Evolutionary conservation across 2,113 vertebrate species (phyloP).

Genomic region (Cephalopholis sonnerati): DNA sequence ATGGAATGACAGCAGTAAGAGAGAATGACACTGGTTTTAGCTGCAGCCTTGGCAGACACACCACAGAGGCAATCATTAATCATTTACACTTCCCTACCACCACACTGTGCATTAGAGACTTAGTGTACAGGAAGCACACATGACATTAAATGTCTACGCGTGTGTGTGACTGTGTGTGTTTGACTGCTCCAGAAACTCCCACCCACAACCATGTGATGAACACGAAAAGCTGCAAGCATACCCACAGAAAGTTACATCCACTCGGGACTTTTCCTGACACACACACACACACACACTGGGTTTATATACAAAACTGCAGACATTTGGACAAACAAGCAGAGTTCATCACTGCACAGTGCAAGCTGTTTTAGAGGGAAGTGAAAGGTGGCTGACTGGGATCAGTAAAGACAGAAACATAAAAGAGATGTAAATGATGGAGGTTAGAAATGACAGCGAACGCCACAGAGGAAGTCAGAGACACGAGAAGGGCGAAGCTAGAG

Average conservation of each 20-base stretch:
- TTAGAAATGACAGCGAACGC: conserved; percentile 41
- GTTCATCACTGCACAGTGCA: conserved; percentile 28
- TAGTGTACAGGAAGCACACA: conserved; percentile 46
- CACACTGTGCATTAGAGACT: conserved; percentile 60
- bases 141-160: neutral
- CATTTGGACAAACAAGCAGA: conserved; percentile 38
- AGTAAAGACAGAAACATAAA: conserved; percentile 47
- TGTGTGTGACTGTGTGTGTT: neutral
- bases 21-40: conserved; percentile 73
- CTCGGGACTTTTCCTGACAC: neutral
- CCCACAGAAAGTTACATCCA: conserved; percentile 16
- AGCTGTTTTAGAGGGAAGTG: conserved; percentile 17
- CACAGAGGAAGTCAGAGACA: conserved; percentile 26
- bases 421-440: conserved; percentile 62
- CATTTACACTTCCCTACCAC: conserved; percentile 71
- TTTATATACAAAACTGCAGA: conserved; percentile 38
- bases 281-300: conserved; percentile 2
- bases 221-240: conserved; percentile 17
- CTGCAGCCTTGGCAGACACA: conserved; percentile 68
- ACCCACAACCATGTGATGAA: conserved; percentile 10
- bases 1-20: conserved; percentile 66
- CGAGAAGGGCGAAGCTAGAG: conserved; percentile 16
- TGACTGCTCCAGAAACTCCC: conserved; percentile 23
- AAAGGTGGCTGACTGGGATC: conserved; percentile 42
- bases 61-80: conserved; percentile 70